Conservation (phyloP, 2,797 vertebrate genomes). For the Takifugu rubripes region DNA sequence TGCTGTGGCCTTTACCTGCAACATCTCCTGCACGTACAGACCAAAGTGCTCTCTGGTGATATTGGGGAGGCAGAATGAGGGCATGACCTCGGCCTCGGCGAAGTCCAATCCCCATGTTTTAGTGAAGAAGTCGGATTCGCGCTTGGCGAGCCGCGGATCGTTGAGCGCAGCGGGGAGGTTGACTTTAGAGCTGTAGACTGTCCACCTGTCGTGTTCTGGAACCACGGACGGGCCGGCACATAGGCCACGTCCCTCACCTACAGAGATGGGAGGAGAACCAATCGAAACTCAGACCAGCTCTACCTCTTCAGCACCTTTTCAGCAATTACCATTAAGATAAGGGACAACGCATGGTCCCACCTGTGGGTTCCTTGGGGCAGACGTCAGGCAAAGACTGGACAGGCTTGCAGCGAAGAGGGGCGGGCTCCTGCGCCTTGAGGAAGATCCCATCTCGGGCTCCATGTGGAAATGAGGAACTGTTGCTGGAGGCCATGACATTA, state of each 20-base stretch:
- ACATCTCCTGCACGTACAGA: conserved; percentile 85
- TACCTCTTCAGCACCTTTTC: too few species aligned
- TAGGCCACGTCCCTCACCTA: conserved; percentile 82
- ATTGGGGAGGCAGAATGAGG: conserved; percentile 91
- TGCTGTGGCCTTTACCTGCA: conserved; percentile 77
- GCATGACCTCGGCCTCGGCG: conserved; percentile 88
- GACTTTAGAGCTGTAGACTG: conserved; percentile 96
- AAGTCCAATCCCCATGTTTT: conserved; percentile 99
- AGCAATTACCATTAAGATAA: too few species aligned
- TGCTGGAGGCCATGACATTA: conserved; percentile 93
- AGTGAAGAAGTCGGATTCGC: conserved; percentile 99
- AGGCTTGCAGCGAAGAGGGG: conserved; percentile 71
- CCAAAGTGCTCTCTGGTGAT: conserved; percentile 91
- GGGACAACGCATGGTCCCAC: conserved; percentile 52
- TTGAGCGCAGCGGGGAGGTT: conserved; percentile 97
- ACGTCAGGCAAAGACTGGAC: conserved; percentile 90
- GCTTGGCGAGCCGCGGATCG: conserved; percentile 93
- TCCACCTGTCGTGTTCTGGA: conserved; percentile 93
- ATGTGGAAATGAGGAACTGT: conserved; percentile 86
- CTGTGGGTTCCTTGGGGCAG: conserved; percentile 93
- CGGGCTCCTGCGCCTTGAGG: conserved; percentile 82
- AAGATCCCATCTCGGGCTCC: conserved; percentile 81
- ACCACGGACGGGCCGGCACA: conserved; percentile 89
- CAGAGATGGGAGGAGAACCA: conserved; percentile 12
- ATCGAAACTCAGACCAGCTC: not conserved